A percentile compares a stretch with the other conserved stretches of the same genome.
Evolutionary conservation across 2,797 vertebrate species (phyloP).

Genomic region (Alauda arvensis): DNA sequence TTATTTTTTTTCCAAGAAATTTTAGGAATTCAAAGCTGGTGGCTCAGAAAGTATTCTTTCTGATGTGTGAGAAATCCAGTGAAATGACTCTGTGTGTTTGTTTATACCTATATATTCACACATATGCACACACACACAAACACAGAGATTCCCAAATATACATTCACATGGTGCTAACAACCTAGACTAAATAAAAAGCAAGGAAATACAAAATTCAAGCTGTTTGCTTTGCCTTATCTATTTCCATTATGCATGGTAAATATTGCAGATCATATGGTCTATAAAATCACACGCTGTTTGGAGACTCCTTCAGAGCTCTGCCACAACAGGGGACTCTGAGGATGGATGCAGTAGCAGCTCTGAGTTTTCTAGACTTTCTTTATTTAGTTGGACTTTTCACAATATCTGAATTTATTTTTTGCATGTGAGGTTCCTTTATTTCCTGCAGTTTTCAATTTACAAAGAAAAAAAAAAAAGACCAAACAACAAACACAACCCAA

Average conservation of each 20-base stretch:
- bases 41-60: neutral
- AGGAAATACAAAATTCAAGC: conserved; percentile 52
- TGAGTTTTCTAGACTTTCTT: neutral
- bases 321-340: conserved; percentile 13
- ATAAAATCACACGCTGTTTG: conserved; percentile 37
- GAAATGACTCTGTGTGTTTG: conserved; percentile 1
- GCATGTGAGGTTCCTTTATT: neutral
- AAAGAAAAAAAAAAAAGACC: neutral
- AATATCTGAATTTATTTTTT: neutral
- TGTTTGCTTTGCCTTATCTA: conserved; percentile 59
- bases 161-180: conserved; percentile 30
- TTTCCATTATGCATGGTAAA: conserved; percentile 61
- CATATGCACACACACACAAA: neutral
- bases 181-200: conserved; percentile 50
- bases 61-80: neutral
- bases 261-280: conserved; percentile 61
- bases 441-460: neutral
- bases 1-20: neutral
- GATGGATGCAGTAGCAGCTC: neutral
- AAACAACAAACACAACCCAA: neutral
- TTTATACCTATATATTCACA: conserved; percentile 15
- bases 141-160: conserved; percentile 12
- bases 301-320: conserved; percentile 29
- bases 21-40: neutral
- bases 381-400: neutral